Conservation (phyloP, 2,113 vertebrate species). For the Labrus mixtus region DNA sequence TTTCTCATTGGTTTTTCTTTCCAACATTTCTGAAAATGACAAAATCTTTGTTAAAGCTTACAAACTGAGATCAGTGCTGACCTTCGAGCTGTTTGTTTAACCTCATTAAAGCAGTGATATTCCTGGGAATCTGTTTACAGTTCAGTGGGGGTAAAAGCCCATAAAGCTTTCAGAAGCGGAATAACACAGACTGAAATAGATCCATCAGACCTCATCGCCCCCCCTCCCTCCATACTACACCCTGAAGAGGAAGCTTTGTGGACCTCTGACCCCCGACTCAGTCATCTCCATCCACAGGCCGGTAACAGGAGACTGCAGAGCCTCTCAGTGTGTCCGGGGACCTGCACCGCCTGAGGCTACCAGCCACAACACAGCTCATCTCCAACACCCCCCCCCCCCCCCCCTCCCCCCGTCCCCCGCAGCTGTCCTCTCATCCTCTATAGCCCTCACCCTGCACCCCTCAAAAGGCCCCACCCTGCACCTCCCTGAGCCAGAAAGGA, state of each 20-base stretch:
- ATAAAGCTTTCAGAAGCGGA: constrained; percentile 25
- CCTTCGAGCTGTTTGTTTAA: neutral
- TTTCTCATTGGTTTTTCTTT: neutral
- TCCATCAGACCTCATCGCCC: constrained; percentile 20
- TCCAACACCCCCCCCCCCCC: neutral
- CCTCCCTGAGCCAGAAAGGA: constrained; percentile 21
- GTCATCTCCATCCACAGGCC: constrained; percentile 39
- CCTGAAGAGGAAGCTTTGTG: constrained; percentile 40
- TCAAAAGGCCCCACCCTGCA: neutral
- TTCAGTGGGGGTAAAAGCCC: constrained; percentile 12
- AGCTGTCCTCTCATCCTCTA: neutral
- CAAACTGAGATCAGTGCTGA: neutral
- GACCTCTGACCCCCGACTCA: constrained; percentile 51
- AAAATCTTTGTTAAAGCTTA: neutral
- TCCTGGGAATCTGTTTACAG: constrained; percentile 18
- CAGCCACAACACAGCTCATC: constrained; percentile 35
- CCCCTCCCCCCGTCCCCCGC: neutral
- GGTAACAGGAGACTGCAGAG: constrained; percentile 52
- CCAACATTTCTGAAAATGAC: neutral
- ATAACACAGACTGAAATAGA: constrained; percentile 48
- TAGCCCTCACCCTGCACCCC: neutral
- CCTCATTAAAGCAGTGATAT: neutral
- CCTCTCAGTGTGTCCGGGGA: neutral
- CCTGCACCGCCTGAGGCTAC: constrained; percentile 2
- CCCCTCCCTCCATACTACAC: constrained; percentile 19